Percentiles rank a stretch among this genome's conserved stretches.
Evolutionary conservation across 2,888 invertebrate genomes (phyloP).

Genomic region (Hyles lineata): DNA sequence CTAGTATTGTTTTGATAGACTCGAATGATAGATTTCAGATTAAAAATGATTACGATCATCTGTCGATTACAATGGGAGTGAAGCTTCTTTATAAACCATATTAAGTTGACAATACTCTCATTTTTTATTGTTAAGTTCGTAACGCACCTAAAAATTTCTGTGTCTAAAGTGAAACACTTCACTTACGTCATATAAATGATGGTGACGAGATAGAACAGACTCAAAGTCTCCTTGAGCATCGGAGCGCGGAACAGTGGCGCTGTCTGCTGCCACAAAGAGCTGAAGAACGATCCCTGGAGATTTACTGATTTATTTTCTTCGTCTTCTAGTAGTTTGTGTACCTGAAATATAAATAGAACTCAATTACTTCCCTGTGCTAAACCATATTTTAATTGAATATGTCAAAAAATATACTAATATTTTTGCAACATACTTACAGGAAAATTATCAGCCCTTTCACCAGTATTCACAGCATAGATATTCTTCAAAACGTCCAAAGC

Average conservation of each 20-base stretch:
- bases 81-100: too few species aligned
- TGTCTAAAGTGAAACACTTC: background rate
- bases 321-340: constrained; percentile 65
- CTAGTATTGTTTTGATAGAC: too few species aligned
- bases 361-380: background rate
- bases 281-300: constrained; percentile 59
- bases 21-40: too few species aligned
- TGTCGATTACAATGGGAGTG: too few species aligned
- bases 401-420: too few species aligned
- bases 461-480: constrained; percentile 72
- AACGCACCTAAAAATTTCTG: too few species aligned
- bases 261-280: constrained; percentile 81
- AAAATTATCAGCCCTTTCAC: constrained; percentile 64
- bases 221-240: constrained; percentile 79
- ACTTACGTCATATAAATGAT: constrained; percentile 84
- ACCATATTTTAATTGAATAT: too few species aligned
- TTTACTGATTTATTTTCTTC: constrained; percentile 66
- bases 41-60: too few species aligned
- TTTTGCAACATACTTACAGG: constrained; percentile 59
- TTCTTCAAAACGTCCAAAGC: constrained; percentile 80
- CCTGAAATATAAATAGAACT: constrained; percentile 47
- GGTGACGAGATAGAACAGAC: constrained; percentile 85
- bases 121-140: too few species aligned
- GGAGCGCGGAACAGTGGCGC: constrained; percentile 82
- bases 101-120: too few species aligned